These are phyloP conservation scores for Epicampocera succincta DNA, from an alignment of 2,888 invertebrate genomes.

Conservation along the genomic window DNA sequence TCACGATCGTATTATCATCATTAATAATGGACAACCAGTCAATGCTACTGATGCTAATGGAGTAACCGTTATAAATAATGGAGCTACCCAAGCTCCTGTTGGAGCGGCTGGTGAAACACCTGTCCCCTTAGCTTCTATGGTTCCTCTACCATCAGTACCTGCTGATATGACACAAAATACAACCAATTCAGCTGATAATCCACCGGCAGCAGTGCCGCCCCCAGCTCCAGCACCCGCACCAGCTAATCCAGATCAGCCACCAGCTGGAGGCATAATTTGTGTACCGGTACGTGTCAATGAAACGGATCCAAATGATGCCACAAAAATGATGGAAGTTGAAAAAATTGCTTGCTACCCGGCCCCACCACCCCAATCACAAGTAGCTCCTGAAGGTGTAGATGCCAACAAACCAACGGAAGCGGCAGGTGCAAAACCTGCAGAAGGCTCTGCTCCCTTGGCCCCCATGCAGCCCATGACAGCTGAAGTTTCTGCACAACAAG, in stretches of 20 bases:
- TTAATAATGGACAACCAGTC: slow-evolving; percentile 79
- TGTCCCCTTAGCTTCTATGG: slow-evolving; percentile 68
- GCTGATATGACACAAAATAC: slow-evolving; percentile 71
- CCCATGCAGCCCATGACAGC: slow-evolving; percentile 70
- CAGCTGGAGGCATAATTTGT: slow-evolving; percentile 78
- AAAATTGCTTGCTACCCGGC: slow-evolving; percentile 80
- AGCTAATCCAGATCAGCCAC: slow-evolving; percentile 67
- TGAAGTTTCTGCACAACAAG: slow-evolving; percentile 71
- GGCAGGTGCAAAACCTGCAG: slow-evolving; percentile 29
- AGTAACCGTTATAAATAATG: slow-evolving; percentile 72
- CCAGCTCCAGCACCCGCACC: slow-evolving; percentile 59
- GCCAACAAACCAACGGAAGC: slow-evolving; percentile 55
- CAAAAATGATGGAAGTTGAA: slow-evolving; percentile 78
- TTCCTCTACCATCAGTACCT: slow-evolving; percentile 48
- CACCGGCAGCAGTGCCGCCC: slow-evolving; percentile 62
- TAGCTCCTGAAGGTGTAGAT: slow-evolving; percentile 65
- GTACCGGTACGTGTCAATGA: slow-evolving; percentile 79
- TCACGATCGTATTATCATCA: slow-evolving; percentile 78
- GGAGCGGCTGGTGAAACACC: slow-evolving; percentile 69
- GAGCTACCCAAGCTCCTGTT: slow-evolving; percentile 69
- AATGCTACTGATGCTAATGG: slow-evolving; percentile 73
- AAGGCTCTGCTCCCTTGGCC: slow-evolving; percentile 73
- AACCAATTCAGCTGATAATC: slow-evolving; percentile 69
- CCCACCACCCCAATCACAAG: slow-evolving; percentile 73
- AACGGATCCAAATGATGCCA: slow-evolving; percentile 79